Base-by-base conservation (phyloP, 2,888 invertebrate species). In the Lithodes maja region DNA sequence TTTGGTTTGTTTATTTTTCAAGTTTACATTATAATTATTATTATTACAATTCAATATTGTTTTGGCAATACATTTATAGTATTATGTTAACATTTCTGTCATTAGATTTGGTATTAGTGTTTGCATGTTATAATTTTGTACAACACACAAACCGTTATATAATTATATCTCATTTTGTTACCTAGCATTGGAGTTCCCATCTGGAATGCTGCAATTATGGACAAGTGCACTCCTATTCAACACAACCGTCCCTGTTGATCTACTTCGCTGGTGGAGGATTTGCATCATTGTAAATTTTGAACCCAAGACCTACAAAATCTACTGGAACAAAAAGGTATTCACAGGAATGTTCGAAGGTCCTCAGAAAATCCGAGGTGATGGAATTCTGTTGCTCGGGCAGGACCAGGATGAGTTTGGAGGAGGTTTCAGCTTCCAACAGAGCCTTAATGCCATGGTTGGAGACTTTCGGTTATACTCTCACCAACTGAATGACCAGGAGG, bases 391-490 rank as follows among this genome's bases (percentile, higher is more conserved):
- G 49, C 12, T 82, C 12, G 81, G 81, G 3, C 81, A 82, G 55
- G 81, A 82, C 81, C 81, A 82, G 50, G 81, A 82, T 68, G 54
- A 3, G 3, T 49, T 82, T 15, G 81, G 81, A 9, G 81, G 81
- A 2, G 81, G 81, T 2, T 82, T 68, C 52, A 68, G 17, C 68
- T 82, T 82, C 50, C 54, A 52, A 12, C 69, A 82, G 69, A 82
- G 81, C 52, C n/a, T 82, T 15, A 82, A 82, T n/a, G 81, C 68
- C 3, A 9, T 82, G 2, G 17, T 82, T 3, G 69, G 12, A 5
- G 81, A 82, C 68, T 68, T 82, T 12, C 81, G 81, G 3, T n/a
- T 82, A 1, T 82, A 82, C 50, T 50, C 33, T 7, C 50, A 68
- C 3, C 49, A 61, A 12, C n/a, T 82, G 68, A 82, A 69, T 9